Percentiles rank a stretch among this genome's conserved stretches.
These are phyloP conservation scores for Cryptomyrus ogoouensis DNA, from an alignment of 2,113 vertebrate species.

Conservation along the genomic window DNA sequence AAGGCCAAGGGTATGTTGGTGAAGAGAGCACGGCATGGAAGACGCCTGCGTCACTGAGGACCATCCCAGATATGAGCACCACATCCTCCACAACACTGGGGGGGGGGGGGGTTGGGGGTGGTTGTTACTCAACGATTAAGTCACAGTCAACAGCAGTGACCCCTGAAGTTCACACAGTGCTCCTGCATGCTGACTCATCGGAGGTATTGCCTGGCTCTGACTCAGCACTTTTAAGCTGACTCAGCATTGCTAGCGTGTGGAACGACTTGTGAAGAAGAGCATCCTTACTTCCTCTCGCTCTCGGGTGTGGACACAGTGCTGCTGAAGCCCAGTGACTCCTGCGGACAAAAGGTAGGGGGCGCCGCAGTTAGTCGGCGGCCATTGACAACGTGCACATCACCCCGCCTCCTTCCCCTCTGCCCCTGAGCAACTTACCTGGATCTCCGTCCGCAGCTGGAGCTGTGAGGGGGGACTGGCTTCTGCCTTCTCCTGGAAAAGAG, in stretches of 20 bases:
- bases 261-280: not conserved
- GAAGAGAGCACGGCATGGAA: not conserved
- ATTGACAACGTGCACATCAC: not conserved
- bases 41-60: not conserved
- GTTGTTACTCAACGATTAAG: not conserved
- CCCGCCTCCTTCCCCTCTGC: not conserved
- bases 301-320: constrained; percentile 85
- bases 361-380: constrained; percentile 4
- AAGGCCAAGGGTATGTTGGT: not conserved
- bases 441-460: constrained; percentile 82
- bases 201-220: not conserved
- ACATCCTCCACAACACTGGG: not conserved
- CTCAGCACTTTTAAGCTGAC: not conserved
- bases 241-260: not conserved
- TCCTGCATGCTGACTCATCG: not conserved
- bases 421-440: constrained; percentile 67
- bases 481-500: constrained; percentile 79
- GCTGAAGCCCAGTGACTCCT: constrained; percentile 88
- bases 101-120: not conserved
- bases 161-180: not conserved
- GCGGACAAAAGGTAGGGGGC: constrained; percentile 32
- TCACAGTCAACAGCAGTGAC: not conserved
- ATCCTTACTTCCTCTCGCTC: constrained; percentile 87
- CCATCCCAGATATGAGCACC: not conserved
- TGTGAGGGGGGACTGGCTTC: constrained; percentile 70